phyloP scores from a whole-genome alignment of 1,140 invertebrate genomes.

The Asbolus verrucosus region DNA sequence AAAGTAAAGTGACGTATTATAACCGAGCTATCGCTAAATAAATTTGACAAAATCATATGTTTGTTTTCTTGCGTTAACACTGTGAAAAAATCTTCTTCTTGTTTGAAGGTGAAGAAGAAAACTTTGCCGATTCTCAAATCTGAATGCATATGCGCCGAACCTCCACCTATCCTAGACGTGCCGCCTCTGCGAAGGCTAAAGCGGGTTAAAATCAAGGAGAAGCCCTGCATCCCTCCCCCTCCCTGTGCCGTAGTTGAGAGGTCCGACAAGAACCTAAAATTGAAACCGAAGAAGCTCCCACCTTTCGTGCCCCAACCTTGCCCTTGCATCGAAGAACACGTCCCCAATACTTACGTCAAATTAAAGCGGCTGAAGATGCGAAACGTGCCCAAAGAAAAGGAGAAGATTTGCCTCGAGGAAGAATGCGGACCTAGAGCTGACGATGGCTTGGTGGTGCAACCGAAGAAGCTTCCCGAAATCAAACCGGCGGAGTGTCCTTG shows the following conservation, averaged over 20 bases:
- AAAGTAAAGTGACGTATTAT: slow-evolving; percentile 21
- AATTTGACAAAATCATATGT: too few species aligned
- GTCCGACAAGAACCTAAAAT: slow-evolving; percentile 4
- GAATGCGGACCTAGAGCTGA: slow-evolving; percentile 35
- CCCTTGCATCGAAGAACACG: not conserved
- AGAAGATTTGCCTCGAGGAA: slow-evolving; percentile 30
- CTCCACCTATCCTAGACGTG: slow-evolving; percentile 23
- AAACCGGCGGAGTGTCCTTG: slow-evolving; percentile 19
- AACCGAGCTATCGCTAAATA: too few species aligned
- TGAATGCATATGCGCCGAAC: slow-evolving; percentile 50
- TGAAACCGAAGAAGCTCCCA: not conserved
- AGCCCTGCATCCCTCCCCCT: too few species aligned
- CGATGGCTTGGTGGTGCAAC: slow-evolving; percentile 30
- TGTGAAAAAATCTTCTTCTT: too few species aligned
- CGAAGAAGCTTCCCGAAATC: slow-evolving; percentile 36
- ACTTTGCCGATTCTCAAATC: slow-evolving; percentile 43
- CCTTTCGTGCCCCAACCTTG: not conserved
- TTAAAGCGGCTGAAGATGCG: slow-evolving; percentile 3
- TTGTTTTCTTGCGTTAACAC: too few species aligned
- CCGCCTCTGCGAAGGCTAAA: not conserved
- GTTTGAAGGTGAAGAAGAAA: slow-evolving; percentile 43
- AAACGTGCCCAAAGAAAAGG: not conserved
- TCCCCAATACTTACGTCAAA: not conserved
- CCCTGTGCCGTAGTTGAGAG: not conserved
- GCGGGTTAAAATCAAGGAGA: slow-evolving; percentile 21